These are phyloP conservation scores for Steinernema carpocapsae DNA, from an alignment of 2,888 invertebrate species.

Conservation along the genomic window DNA sequence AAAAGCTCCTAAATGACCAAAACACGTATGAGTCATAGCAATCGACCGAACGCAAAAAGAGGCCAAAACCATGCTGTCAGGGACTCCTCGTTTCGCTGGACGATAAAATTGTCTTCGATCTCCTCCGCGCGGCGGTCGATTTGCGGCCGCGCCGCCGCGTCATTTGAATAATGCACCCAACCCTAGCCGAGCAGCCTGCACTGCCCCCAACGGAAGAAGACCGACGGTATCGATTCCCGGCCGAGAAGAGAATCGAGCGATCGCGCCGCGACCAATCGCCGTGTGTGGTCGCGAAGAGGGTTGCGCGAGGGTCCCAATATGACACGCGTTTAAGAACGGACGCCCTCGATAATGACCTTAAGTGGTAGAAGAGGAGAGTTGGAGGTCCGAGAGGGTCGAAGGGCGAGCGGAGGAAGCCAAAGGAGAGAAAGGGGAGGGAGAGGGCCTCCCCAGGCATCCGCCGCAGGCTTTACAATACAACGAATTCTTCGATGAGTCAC, in stretches of 20 bases:
- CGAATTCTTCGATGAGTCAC: background rate
- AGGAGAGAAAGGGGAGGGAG: background rate
- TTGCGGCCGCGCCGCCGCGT: background rate
- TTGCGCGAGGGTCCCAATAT: background rate
- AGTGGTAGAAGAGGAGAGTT: no score
- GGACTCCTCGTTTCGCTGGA: constrained; percentile 15
- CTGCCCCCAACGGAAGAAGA: constrained; percentile 10
- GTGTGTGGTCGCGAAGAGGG: constrained; percentile 12
- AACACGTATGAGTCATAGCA: background rate
- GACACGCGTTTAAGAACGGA: no score
- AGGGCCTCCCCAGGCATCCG: background rate
- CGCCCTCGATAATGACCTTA: no score
- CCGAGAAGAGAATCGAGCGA: background rate
- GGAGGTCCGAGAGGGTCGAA: background rate
- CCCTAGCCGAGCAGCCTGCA: background rate
- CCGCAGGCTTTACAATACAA: background rate
- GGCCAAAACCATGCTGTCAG: background rate
- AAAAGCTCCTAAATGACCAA: background rate
- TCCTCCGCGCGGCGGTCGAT: constrained; percentile 20
- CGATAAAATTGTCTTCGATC: constrained; percentile 21
- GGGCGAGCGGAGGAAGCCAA: background rate
- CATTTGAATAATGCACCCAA: constrained; percentile 24
- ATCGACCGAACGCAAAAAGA: background rate
- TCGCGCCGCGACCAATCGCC: background rate
- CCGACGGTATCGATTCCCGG: constrained; percentile 22